Conservation (phyloP, 2,888 invertebrate genomes). For the Aspidiotus destructor region DNA sequence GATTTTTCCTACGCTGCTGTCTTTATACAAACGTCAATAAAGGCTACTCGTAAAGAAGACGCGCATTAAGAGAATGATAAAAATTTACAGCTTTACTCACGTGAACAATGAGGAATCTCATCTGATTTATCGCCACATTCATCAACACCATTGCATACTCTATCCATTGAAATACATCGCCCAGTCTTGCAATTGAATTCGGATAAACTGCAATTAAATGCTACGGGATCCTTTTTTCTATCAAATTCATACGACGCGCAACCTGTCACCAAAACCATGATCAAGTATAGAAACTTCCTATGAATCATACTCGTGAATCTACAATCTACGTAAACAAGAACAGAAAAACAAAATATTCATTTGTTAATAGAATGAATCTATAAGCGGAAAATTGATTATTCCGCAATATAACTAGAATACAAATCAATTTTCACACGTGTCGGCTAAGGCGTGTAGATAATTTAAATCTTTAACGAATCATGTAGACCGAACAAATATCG, state of each 20-base stretch:
- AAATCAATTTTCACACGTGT: no score
- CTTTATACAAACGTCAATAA: no score
- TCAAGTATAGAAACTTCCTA: conserved; percentile 13
- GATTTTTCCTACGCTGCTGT: no score
- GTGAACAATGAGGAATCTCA: conserved; percentile 63
- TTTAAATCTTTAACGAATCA: no score
- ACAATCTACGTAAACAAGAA: no score
- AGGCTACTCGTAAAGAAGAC: background rate
- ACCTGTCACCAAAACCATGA: conserved; percentile 8
- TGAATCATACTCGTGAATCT: conserved; percentile 6
- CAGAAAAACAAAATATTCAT: no score
- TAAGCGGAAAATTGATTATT: no score
- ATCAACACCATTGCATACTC: conserved; percentile 65
- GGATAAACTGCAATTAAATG: conserved; percentile 47
- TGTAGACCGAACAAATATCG: no score
- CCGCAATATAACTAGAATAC: no score
- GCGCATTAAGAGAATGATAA: no score
- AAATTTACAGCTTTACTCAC: conserved; percentile 49
- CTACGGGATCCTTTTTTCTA: background rate
- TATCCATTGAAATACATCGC: conserved; percentile 60
- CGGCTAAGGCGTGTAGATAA: no score
- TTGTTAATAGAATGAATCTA: no score
- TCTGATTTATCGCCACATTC: conserved; percentile 71
- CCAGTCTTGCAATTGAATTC: conserved; percentile 55
- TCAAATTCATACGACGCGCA: background rate